A percentile compares a stretch with the other conserved stretches of the same genome.
phyloP scores from a whole-genome alignment of 2,888 invertebrate genomes.

The Pherbina coryleti region DNA sequence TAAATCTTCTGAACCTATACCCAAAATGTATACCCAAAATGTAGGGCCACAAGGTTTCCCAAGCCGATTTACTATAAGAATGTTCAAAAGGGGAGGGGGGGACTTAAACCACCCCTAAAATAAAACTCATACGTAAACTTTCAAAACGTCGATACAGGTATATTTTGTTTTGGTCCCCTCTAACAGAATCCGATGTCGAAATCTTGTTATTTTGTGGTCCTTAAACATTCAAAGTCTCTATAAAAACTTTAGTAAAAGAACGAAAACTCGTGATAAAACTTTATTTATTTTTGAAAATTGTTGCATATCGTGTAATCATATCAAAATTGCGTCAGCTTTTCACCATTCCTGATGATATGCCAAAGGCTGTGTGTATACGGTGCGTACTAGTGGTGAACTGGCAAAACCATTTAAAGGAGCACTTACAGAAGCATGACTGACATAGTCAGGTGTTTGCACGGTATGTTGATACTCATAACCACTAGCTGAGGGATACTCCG shows the following conservation, averaged over 20 bases:
- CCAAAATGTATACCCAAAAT: too few relatives aligned
- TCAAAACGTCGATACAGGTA: too few relatives aligned
- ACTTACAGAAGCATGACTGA: constrained; percentile 68
- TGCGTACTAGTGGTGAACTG: constrained; percentile 45
- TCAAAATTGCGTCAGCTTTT: not conserved
- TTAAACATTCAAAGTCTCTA: too few relatives aligned
- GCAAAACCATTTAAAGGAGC: constrained; percentile 57
- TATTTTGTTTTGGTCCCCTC: too few relatives aligned
- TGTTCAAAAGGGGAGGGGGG: too few relatives aligned
- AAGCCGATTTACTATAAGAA: too few relatives aligned
- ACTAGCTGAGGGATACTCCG: constrained; percentile 47
- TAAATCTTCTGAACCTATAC: too few relatives aligned
- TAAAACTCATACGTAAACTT: too few relatives aligned
- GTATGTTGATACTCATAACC: constrained; percentile 55
- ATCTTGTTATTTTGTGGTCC: too few relatives aligned
- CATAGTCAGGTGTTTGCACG: constrained; percentile 53
- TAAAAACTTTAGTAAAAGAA: not conserved
- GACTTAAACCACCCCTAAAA: too few relatives aligned
- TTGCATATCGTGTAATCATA: constrained; percentile 35
- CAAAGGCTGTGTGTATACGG: constrained; percentile 46
- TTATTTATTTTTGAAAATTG: not conserved
- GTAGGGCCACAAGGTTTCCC: too few relatives aligned
- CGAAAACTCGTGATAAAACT: not conserved
- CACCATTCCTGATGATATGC: constrained; percentile 46
- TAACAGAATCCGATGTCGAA: too few relatives aligned